Conservation (phyloP, 2,888 invertebrate genomes). For the Metacarcinus magister region DNA sequence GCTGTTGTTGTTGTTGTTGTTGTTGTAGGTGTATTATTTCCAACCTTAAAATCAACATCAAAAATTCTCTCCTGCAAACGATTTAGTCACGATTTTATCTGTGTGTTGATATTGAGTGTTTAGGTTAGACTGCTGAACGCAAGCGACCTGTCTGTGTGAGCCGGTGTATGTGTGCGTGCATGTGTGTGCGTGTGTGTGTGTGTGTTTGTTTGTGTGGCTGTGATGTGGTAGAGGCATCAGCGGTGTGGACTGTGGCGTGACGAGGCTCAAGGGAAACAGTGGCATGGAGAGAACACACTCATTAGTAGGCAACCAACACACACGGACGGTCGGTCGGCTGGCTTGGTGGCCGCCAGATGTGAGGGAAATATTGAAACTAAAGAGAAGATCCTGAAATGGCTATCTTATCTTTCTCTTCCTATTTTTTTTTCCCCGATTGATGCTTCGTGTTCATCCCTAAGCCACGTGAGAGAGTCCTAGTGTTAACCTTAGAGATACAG, state of each 20-base stretch:
- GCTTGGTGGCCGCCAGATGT: conserved; percentile 6
- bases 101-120: too few relatives aligned
- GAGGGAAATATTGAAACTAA: conserved; percentile 2
- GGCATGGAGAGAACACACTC: background rate
- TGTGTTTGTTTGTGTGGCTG: conserved; percentile 6
- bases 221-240: background rate
- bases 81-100: too few relatives aligned
- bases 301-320: background rate
- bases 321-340: background rate
- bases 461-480: background rate
- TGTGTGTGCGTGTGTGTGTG: conserved; percentile 1
- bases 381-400: background rate
- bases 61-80: too few relatives aligned
- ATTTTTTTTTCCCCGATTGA: background rate
- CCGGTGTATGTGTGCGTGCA: background rate
- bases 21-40: background rate
- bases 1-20: background rate
- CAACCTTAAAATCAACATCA: too few relatives aligned
- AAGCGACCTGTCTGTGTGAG: too few relatives aligned
- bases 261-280: background rate
- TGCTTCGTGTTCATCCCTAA: background rate
- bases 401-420: background rate
- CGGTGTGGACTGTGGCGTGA: background rate
- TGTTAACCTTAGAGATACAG: background rate
- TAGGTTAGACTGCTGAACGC: too few relatives aligned